Evolutionary conservation across 2,797 vertebrate species (phyloP).

Genomic region (Sylvilagus floridanus): DNA sequence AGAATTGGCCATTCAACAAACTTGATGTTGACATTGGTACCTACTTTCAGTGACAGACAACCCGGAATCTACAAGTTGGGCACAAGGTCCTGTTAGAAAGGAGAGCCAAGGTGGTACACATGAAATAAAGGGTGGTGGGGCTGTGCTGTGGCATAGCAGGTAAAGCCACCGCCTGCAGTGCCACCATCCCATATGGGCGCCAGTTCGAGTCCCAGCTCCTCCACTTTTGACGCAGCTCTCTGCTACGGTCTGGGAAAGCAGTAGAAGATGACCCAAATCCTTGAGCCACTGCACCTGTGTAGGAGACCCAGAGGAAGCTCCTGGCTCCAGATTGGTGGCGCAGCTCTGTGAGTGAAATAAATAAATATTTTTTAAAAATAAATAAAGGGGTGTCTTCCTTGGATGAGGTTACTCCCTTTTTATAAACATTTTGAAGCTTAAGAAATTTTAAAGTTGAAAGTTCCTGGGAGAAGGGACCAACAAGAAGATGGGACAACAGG

Average conservation of each 20-base stretch:
- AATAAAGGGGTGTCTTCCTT: background rate
- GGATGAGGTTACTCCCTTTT: background rate
- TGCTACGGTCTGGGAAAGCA: too few relatives aligned
- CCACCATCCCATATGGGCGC: too few relatives aligned
- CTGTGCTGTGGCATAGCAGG: too few relatives aligned
- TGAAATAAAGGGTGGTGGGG: too few relatives aligned
- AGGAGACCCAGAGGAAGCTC: too few relatives aligned
- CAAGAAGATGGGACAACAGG: background rate
- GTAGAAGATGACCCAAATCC: too few relatives aligned
- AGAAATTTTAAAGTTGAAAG: background rate
- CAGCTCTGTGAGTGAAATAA: too few relatives aligned
- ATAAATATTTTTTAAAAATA: background rate
- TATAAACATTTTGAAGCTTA: background rate
- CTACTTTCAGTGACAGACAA: background rate
- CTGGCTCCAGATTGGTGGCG: too few relatives aligned
- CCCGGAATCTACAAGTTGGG: background rate
- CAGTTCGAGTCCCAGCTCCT: too few relatives aligned
- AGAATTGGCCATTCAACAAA: background rate
- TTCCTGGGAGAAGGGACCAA: background rate
- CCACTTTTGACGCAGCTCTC: too few relatives aligned
- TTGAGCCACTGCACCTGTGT: too few relatives aligned
- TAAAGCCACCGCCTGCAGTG: too few relatives aligned
- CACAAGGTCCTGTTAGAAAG: background rate
- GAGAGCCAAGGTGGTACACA: background rate
- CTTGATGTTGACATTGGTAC: background rate